phyloP scores from a whole-genome alignment of 1,140 invertebrate species.

The Pseudobourletiella spinata region DNA sequence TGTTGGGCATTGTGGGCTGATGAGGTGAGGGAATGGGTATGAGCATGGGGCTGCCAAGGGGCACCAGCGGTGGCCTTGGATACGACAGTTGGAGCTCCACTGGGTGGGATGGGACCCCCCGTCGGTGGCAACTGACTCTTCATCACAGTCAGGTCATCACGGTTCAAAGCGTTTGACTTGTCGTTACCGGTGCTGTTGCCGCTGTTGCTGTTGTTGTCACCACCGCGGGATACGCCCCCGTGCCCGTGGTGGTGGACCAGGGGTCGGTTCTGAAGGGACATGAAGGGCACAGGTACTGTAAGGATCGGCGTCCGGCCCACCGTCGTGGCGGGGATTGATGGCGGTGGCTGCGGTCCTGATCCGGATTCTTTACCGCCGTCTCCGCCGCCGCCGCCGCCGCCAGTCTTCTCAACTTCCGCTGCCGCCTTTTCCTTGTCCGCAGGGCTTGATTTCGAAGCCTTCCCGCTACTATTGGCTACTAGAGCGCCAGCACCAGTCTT shows the following conservation, averaged over 20 bases:
- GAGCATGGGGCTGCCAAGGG: slow-evolving; percentile 35
- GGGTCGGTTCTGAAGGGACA: slow-evolving; percentile 23
- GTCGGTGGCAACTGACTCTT: background rate
- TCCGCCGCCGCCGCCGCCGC: background rate
- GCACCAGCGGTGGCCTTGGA: slow-evolving; percentile 6
- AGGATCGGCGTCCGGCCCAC: slow-evolving; percentile 21
- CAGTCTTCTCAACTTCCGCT: background rate
- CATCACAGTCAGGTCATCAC: slow-evolving; percentile 7
- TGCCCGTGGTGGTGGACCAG: slow-evolving; percentile 6
- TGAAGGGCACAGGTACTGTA: slow-evolving; percentile 32
- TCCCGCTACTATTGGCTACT: background rate
- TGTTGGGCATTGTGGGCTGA: slow-evolving; percentile 3
- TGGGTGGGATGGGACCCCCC: background rate
- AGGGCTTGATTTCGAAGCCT: slow-evolving; percentile 10
- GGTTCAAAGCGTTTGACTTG: slow-evolving; percentile 8
- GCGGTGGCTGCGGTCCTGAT: no score
- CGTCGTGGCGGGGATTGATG: background rate
- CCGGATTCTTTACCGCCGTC: background rate
- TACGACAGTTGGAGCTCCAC: background rate
- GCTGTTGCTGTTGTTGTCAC: slow-evolving; percentile 19
- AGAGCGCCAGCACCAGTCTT: background rate
- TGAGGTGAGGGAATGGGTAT: slow-evolving; percentile 18
- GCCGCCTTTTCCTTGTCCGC: slow-evolving; percentile 11
- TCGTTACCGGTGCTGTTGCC: background rate
- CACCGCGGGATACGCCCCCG: no score